Conservation (phyloP, 1,140 invertebrate species). For the Drosophila yakuba region DNA sequence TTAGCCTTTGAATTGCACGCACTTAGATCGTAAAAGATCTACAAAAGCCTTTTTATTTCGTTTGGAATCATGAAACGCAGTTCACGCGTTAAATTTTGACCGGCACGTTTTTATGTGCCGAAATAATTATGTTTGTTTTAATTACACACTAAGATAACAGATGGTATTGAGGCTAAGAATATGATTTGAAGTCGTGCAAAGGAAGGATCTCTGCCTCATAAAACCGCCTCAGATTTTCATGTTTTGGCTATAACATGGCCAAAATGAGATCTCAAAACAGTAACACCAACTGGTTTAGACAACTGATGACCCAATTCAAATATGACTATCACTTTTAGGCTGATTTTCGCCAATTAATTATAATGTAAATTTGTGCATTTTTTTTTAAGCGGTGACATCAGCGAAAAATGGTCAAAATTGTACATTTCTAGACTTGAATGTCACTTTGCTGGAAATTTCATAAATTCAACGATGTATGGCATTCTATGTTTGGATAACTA, state of each 20-base stretch:
- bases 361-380: background rate
- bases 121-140: background rate
- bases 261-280: too few species aligned
- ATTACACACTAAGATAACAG: background rate
- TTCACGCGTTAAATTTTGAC: background rate
- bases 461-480: background rate
- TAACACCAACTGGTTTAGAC: too few species aligned
- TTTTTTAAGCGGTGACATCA: background rate
- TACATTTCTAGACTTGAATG: background rate
- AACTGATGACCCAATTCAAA: too few species aligned
- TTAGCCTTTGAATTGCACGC: constrained; percentile 4
- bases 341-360: too few species aligned
- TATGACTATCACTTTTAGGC: too few species aligned
- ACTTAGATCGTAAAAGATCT: constrained; percentile 9
- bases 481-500: background rate
- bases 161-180: too few species aligned
- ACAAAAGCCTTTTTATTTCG: background rate
- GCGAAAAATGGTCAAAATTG: background rate
- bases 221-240: too few species aligned
- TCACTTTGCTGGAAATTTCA: background rate
- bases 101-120: background rate
- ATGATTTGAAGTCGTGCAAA: too few species aligned
- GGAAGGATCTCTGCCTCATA: too few species aligned
- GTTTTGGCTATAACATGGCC: too few species aligned
- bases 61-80: background rate